Conservation (phyloP, 2,888 invertebrate genomes). For the Phaedon cochleariae region DNA sequence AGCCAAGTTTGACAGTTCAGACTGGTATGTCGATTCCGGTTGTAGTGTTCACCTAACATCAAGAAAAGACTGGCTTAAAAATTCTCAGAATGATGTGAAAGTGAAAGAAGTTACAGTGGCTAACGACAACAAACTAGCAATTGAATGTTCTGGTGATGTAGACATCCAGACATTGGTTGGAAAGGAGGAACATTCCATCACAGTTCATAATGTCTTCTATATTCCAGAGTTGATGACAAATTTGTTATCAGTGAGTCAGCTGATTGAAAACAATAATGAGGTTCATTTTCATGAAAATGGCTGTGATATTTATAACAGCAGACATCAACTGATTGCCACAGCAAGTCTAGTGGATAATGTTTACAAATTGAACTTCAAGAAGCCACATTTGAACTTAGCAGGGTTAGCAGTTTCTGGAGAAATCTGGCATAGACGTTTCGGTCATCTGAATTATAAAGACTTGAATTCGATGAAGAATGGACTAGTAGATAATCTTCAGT, state of each 20-base stretch:
- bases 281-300: constrained; percentile 38
- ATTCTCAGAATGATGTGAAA: constrained; percentile 17
- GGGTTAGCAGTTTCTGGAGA: constrained; percentile 10
- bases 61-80: constrained; percentile 31
- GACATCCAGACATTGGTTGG: constrained; percentile 32
- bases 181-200: constrained; percentile 22
- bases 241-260: constrained; percentile 41
- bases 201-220: constrained; percentile 36
- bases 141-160: constrained; percentile 39
- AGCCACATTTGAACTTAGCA: constrained; percentile 7
- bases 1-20: constrained; percentile 30
- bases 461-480: constrained; percentile 17
- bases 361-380: constrained; percentile 35
- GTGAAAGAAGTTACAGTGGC: constrained; percentile 37
- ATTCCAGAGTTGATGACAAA: constrained; percentile 44
- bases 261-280: constrained; percentile 42
- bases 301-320: constrained; percentile 41
- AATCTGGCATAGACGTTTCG: constrained; percentile 30
- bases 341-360: constrained; percentile 31
- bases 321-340: constrained; percentile 17
- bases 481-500: constrained; percentile 12
- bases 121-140: constrained; percentile 32
- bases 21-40: constrained; percentile 49
- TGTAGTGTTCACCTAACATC: constrained; percentile 45
- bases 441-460: constrained; percentile 29